Conservation (phyloP, 2,888 invertebrate genomes). For the Acanthosepion esculentum region DNA sequence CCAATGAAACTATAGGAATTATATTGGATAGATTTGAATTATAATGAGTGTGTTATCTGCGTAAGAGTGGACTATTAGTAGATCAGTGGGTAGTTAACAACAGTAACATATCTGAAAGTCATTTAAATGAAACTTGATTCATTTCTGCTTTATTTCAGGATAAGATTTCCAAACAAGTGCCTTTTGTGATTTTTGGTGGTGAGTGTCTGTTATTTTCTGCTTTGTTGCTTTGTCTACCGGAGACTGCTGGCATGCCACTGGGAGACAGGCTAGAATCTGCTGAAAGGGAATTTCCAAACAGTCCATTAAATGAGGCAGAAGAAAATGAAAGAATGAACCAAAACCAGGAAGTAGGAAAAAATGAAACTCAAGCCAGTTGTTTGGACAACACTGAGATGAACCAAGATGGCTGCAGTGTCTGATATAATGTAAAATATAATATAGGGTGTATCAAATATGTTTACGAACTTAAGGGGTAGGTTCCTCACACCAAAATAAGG, state of each 20-base stretch:
- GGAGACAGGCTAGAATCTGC: conserved; percentile 54
- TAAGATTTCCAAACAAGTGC: conserved; percentile 58
- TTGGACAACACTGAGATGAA: neutral
- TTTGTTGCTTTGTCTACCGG: conserved; percentile 65
- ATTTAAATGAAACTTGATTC: no score
- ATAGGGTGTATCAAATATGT: no score
- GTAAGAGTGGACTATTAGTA: no score
- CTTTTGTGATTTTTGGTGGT: conserved; percentile 69
- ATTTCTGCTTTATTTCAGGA: conserved; percentile 55
- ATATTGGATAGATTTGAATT: no score
- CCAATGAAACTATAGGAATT: no score
- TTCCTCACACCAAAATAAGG: no score
- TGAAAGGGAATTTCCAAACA: neutral
- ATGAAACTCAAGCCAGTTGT: neutral
- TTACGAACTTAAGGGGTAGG: no score
- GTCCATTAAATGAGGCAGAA: neutral
- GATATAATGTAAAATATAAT: neutral
- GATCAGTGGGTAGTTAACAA: no score
- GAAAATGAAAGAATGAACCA: neutral
- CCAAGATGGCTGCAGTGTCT: neutral
- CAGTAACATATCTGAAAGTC: no score
- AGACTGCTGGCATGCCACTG: conserved; percentile 66
- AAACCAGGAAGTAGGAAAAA: neutral
- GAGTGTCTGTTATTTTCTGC: conserved; percentile 65
- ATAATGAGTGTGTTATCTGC: no score